Conservation (phyloP, 2,797 vertebrate species). For the Sebastes steindachneri region DNA sequence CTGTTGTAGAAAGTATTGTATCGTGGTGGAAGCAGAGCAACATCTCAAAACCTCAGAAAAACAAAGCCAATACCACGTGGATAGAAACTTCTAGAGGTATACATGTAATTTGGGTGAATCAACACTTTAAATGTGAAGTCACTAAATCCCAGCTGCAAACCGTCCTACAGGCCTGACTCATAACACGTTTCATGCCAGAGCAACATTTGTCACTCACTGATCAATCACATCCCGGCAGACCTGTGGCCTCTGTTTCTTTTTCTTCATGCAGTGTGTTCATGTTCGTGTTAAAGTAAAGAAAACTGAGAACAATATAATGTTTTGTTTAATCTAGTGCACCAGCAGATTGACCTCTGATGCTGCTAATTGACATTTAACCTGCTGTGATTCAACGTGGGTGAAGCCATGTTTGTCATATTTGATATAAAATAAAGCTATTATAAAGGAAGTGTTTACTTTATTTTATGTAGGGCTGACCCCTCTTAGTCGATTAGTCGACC, state of each 20-base stretch:
- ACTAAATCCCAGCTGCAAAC: background rate
- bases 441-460: background rate
- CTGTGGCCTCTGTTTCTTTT: background rate
- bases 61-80: background rate
- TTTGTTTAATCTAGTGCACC: background rate
- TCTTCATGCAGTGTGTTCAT: background rate
- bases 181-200: background rate
- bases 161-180: background rate
- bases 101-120: background rate
- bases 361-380: background rate
- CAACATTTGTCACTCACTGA: background rate
- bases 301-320: background rate
- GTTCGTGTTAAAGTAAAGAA: background rate
- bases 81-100: background rate
- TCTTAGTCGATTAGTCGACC: too few species aligned
- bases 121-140: background rate
- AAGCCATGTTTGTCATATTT: background rate
- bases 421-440: too few species aligned
- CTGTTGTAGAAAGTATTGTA: background rate
- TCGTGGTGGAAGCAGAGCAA: background rate
- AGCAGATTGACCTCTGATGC: background rate
- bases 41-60: background rate
- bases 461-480: background rate
- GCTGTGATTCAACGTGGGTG: background rate
- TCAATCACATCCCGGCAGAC: background rate